Percentiles rank a stretch among this genome's conserved stretches.
phyloP scores from a whole-genome alignment of 2,797 vertebrate species.

The Champsocephalus esox region DNA sequence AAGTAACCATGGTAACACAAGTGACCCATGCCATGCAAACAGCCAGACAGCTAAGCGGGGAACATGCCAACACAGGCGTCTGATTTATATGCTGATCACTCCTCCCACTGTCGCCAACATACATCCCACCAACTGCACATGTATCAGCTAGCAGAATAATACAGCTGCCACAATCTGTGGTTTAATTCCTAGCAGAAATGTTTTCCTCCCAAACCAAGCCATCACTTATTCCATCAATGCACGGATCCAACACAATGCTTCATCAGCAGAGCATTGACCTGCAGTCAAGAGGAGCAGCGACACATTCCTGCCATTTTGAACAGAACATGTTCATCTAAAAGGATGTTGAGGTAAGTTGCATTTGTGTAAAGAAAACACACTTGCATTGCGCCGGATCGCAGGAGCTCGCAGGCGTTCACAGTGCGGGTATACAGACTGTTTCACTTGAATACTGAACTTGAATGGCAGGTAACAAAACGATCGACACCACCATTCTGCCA shows the following conservation, averaged over 20 bases:
- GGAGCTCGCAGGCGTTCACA: background rate
- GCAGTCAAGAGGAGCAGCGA: too few relatives aligned
- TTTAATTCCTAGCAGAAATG: too few relatives aligned
- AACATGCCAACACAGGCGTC: conserved; percentile 50
- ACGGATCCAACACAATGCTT: too few relatives aligned
- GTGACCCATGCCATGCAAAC: conserved; percentile 52
- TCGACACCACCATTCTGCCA: background rate
- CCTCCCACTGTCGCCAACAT: conserved; percentile 41
- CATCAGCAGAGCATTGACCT: too few relatives aligned
- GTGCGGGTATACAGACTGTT: too few relatives aligned
- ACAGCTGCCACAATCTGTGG: background rate
- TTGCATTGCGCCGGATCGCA: too few relatives aligned
- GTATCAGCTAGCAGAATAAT: background rate
- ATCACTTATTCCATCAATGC: too few relatives aligned
- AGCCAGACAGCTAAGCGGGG: conserved; percentile 33
- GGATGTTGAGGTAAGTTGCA: too few relatives aligned
- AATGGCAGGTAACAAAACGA: background rate
- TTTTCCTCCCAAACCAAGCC: too few relatives aligned
- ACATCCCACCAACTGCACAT: background rate
- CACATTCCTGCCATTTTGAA: too few relatives aligned
- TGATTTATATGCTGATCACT: conserved; percentile 42
- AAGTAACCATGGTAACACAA: conserved; percentile 39
- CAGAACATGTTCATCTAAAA: too few relatives aligned
- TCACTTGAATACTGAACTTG: background rate
- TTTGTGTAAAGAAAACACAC: too few relatives aligned